Evolutionary conservation across 2,113 vertebrate species (phyloP).

Genomic region (Proterorhinus semilunaris): DNA sequence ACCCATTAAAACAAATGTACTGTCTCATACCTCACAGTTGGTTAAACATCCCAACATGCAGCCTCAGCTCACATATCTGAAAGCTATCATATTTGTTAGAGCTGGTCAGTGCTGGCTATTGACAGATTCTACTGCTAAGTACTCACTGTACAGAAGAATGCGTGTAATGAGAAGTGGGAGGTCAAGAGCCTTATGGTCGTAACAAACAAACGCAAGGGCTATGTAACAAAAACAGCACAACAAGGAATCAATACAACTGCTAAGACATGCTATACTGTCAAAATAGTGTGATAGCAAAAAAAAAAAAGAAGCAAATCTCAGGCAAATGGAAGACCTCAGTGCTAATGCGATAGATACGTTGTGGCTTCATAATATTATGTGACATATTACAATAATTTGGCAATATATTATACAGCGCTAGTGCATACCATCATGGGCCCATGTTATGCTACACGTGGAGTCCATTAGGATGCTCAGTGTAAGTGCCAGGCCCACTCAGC

Average conservation of each 20-base stretch:
- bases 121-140: slow-evolving; percentile 24
- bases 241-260: slow-evolving; percentile 31
- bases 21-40: slow-evolving; percentile 8
- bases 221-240: slow-evolving; percentile 7
- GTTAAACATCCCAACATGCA: background rate
- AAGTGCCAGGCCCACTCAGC: slow-evolving; percentile 12
- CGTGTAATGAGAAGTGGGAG: slow-evolving; percentile 39
- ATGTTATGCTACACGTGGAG: slow-evolving; percentile 1
- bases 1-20: slow-evolving; percentile 42
- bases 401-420: too few relatives aligned
- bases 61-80: background rate
- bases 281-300: too few relatives aligned
- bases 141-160: slow-evolving; percentile 27
- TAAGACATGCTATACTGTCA: background rate
- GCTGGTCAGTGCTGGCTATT: slow-evolving; percentile 6
- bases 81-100: slow-evolving; percentile 22
- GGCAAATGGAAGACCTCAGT: too few relatives aligned
- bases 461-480: background rate
- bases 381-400: too few relatives aligned
- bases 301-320: too few relatives aligned
- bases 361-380: too few relatives aligned
- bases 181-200: slow-evolving; percentile 33
- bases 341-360: too few relatives aligned
- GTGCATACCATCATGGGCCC: background rate
- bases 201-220: slow-evolving; percentile 4